A percentile compares a stretch with the other conserved stretches of the same genome.
phyloP scores from a whole-genome alignment of 2,797 vertebrate genomes.

The Notolepis coatsorum region DNA sequence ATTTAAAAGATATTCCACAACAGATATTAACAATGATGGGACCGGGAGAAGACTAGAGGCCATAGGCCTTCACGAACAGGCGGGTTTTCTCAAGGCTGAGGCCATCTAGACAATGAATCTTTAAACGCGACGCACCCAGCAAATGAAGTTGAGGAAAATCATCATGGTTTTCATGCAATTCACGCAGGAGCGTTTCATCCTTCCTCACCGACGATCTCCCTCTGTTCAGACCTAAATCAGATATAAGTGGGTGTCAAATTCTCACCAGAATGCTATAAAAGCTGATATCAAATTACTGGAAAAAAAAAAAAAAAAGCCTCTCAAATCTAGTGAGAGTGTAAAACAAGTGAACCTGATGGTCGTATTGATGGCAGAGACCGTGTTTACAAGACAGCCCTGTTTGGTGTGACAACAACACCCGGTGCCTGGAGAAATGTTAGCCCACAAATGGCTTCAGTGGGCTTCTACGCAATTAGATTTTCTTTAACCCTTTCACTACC shows the following conservation, averaged over 20 bases:
- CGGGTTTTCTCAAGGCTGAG: too few species aligned
- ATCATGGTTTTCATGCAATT: slow-evolving; percentile 59
- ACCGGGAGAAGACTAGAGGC: too few species aligned
- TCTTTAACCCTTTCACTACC: too few species aligned
- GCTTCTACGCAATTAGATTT: too few species aligned
- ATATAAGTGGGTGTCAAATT: background rate
- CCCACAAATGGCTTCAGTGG: too few species aligned
- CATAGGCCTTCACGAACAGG: too few species aligned
- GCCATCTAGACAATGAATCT: too few species aligned
- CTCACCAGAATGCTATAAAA: background rate
- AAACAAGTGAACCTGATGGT: background rate
- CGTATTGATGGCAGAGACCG: background rate
- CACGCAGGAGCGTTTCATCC: slow-evolving; percentile 61
- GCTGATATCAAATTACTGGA: background rate
- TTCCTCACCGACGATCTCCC: slow-evolving; percentile 8
- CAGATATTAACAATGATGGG: background rate
- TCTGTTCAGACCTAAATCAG: slow-evolving; percentile 9
- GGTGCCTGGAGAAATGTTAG: too few species aligned
- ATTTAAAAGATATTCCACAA: background rate
- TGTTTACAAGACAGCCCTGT: slow-evolving; percentile 70
- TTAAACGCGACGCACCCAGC: slow-evolving; percentile 65
- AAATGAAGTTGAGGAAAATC: slow-evolving; percentile 64
- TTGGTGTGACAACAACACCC: slow-evolving; percentile 72
- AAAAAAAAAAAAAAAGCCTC: background rate
- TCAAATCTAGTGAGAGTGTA: background rate